Evolutionary conservation across 2,888 invertebrate species (phyloP).

Genomic region (Amiota minor): DNA sequence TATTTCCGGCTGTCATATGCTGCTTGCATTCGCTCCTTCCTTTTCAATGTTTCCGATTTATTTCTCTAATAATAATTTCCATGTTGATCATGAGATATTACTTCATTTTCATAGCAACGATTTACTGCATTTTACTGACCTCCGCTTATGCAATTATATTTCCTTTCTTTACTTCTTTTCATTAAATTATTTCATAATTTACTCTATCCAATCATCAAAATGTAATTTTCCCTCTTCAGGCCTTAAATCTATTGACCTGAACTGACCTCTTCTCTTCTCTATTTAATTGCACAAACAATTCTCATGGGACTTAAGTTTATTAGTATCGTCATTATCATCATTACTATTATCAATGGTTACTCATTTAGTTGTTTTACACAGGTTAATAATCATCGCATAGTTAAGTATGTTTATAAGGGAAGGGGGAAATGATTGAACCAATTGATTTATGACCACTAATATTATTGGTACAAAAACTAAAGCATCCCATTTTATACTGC

Average conservation of each 20-base stretch:
- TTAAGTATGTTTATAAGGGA: not conserved
- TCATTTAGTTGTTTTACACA: not conserved
- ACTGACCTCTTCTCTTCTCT: too few species aligned
- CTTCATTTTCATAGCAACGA: not conserved
- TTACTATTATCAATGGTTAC: not conserved
- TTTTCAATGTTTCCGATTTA: constrained; percentile 2
- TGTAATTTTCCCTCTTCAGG: not conserved
- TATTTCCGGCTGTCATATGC: constrained; percentile 65
- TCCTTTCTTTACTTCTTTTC: too few species aligned
- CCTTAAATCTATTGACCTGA: not conserved
- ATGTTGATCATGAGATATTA: constrained; percentile 5
- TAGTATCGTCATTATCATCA: not conserved
- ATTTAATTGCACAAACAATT: not conserved
- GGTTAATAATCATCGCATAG: not conserved
- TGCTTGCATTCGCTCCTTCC: constrained; percentile 43
- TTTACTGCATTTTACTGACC: not conserved
- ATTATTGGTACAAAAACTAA: not conserved
- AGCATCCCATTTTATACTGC: too few species aligned
- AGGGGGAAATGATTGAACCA: not conserved
- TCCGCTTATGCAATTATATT: not conserved
- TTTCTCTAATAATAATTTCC: constrained; percentile 1
- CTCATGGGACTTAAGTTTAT: not conserved
- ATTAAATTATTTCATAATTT: too few species aligned
- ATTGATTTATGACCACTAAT: constrained; percentile 8
- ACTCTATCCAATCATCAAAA: too few species aligned